phyloP scores from a whole-genome alignment of 2,797 vertebrate species.

The Coracias cyanogaster region DNA sequence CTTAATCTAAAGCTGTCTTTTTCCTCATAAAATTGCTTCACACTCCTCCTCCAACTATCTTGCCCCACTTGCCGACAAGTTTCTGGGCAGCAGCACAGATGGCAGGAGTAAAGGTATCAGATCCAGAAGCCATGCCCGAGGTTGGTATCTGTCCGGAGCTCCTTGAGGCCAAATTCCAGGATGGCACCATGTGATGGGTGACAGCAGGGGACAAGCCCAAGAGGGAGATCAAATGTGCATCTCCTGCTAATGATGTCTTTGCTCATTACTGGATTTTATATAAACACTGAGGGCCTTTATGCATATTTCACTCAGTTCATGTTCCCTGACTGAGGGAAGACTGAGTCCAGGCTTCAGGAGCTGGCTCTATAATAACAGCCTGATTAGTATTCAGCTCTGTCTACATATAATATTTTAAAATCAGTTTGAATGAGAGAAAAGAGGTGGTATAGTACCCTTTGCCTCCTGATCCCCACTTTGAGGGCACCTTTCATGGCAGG shows the following conservation, averaged over 20 bases:
- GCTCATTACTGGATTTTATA: neutral
- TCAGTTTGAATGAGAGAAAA: neutral
- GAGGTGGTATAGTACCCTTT: neutral
- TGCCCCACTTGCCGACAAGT: neutral
- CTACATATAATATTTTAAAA: neutral
- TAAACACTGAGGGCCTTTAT: neutral
- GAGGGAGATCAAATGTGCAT: neutral
- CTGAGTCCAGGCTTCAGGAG: neutral
- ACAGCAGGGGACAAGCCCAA: neutral
- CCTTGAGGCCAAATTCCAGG: accelerated
- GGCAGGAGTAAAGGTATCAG: neutral
- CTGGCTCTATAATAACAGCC: neutral
- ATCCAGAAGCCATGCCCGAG: neutral
- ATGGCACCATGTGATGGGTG: accelerated
- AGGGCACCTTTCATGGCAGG: neutral
- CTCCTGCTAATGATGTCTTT: neutral
- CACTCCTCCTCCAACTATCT: neutral
- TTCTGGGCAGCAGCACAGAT: neutral
- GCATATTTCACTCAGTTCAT: neutral
- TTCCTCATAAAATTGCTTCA: neutral
- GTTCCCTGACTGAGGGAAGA: neutral
- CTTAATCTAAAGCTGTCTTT: constrained; percentile 11
- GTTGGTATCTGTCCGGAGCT: neutral
- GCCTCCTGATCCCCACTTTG: neutral
- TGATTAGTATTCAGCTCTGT: neutral